Conservation (phyloP, 2,888 invertebrate species). For the Lapara coniferarum region DNA sequence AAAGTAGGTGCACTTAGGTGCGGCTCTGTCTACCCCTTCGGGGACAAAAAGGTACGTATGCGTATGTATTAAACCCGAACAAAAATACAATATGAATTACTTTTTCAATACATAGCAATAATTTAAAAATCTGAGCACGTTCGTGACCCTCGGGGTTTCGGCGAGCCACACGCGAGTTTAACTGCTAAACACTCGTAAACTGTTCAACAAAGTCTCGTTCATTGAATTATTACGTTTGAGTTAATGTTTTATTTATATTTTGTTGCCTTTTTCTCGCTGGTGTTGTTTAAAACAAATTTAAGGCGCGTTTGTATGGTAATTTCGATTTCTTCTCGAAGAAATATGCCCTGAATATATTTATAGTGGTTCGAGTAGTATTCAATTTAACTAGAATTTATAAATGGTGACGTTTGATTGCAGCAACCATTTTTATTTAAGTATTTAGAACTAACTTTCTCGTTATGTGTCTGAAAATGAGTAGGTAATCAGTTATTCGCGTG, state of each 20-base stretch:
- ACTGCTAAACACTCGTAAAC: slow-evolving; percentile 36
- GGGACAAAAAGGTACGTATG: too few species aligned
- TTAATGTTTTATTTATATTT: slow-evolving; percentile 16
- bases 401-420: too few species aligned
- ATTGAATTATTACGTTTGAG: slow-evolving; percentile 9
- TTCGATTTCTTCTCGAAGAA: too few species aligned
- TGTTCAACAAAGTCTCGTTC: slow-evolving; percentile 20
- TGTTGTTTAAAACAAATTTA: not conserved
- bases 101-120: slow-evolving; percentile 8
- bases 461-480: too few species aligned
- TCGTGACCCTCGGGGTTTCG: slow-evolving; percentile 32
- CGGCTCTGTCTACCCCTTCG: too few species aligned
- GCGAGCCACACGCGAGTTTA: slow-evolving; percentile 36
- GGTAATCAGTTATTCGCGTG: too few species aligned
- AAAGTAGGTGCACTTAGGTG: too few species aligned
- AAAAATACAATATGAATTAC: not conserved
- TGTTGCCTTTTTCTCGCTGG: not conserved
- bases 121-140: slow-evolving; percentile 7
- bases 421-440: too few species aligned
- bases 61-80: not conserved
- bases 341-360: too few species aligned
- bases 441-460: too few species aligned
- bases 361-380: too few species aligned
- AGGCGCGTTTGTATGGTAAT: not conserved
- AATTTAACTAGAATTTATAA: too few species aligned